Base-by-base conservation (phyloP, 64 coral and sea anemone species). In the Dendrophyllia cribrosa region DNA sequence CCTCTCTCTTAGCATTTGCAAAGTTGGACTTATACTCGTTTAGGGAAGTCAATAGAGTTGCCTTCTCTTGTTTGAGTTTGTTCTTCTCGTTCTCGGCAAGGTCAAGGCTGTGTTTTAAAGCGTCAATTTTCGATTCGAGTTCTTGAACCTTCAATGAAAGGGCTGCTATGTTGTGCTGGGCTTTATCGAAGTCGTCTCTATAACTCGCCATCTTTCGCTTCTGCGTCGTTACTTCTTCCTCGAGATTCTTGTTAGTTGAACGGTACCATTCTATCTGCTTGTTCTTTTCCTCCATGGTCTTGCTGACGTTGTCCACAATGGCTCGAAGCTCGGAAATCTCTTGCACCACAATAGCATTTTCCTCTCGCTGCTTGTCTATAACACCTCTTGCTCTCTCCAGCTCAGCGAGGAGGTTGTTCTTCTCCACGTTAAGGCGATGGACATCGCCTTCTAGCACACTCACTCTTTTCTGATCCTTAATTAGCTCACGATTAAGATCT, bases 401-500 rank as follows among this genome's bases (percentile, higher is more conserved):
- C 56, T 98, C 94, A 19, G 89, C 87, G 59, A 75, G 68, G 70
- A 90, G 62, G 70, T 75, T 91, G 45, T 77, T 93, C 23, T 95
- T 90, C 60, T 96, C 97, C 9, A 92, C 86, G 58, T 72, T 87
- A 61, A 78, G 59, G 6, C 94, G 94, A 62, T 98, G 93, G 21
- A 96, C 62, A 60, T 93, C 87, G 9, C 93, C 88, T 50, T 98
- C 91, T 13, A 98, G 55, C 21, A 93, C 88, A 46, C 91, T 86
- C 72, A 88, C 66, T 46, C 93, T 96, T 51, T 93, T 95, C 91
- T 98, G 97, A 58, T 87, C 87, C 43, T 95, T 95, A 3, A 98
- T 98, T 51, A 98, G 71, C 48, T 98, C 97, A 61, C 94, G 79
- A 92, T 98, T 98, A n/a, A 98, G 83, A 45, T 88, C 92, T 76